Evolutionary conservation across 2,797 vertebrate genomes (phyloP).

Genomic region (Cuniculus paca): DNA sequence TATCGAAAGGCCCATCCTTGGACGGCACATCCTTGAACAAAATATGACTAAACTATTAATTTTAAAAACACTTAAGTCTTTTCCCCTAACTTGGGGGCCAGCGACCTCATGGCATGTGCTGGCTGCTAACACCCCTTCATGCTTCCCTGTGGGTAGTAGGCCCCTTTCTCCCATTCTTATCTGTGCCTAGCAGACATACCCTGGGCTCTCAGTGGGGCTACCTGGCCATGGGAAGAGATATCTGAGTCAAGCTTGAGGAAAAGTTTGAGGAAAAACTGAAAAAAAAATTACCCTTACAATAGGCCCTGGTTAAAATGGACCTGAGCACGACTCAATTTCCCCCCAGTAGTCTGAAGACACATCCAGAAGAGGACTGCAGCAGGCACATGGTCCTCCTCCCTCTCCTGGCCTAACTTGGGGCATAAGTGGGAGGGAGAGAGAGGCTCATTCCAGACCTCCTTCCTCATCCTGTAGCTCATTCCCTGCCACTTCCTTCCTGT

Average conservation of each 20-base stretch:
- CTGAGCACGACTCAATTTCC: neutral
- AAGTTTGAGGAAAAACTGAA: neutral
- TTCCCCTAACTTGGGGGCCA: neutral
- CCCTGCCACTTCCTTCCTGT: constrained; percentile 8
- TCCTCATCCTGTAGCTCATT: neutral
- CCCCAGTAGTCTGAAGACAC: neutral
- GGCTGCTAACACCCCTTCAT: neutral
- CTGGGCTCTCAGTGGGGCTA: neutral
- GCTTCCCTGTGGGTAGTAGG: neutral
- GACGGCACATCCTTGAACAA: neutral
- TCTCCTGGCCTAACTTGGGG: neutral
- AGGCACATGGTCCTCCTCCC: fast-evolving
- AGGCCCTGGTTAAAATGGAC: neutral
- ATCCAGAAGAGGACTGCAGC: neutral
- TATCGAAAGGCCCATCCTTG: neutral
- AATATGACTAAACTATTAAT: neutral
- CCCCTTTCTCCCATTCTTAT: neutral
- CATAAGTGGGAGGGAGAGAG: neutral
- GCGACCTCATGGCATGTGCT: too few relatives aligned
- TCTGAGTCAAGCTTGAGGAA: neutral
- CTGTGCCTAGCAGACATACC: neutral
- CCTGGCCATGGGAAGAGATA: neutral
- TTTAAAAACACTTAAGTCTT: neutral
- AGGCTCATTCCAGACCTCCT: neutral
- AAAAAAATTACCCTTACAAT: neutral